Percentiles rank a stretch among this genome's conserved stretches.
Conservation (phyloP, 2,113 vertebrate genomes). For the Hepsetus odoe region DNA sequence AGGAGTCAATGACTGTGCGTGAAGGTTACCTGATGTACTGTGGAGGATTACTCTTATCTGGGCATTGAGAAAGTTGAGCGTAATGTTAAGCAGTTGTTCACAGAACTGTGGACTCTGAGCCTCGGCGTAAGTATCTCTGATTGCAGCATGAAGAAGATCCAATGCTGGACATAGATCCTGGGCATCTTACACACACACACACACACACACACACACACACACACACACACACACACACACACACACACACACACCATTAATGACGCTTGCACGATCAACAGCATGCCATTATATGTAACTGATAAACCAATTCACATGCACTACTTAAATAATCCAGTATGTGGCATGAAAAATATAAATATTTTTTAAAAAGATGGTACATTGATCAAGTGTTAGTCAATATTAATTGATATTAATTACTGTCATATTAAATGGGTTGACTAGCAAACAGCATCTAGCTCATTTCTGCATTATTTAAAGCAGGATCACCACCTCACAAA, state of each 20-base stretch:
- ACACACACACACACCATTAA: not conserved
- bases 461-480: too few species aligned
- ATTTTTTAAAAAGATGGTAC: too few species aligned
- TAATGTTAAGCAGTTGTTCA: conserved; percentile 89
- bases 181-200: conserved; percentile 73
- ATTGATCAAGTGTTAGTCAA: too few species aligned
- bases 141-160: conserved; percentile 84
- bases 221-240: conserved; percentile 1
- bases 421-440: not conserved
- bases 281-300: too few species aligned
- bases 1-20: not conserved
- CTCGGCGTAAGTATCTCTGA: conserved; percentile 85
- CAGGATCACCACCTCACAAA: not conserved
- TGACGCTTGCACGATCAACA: too few species aligned
- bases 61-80: conserved; percentile 83
- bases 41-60: conserved; percentile 71
- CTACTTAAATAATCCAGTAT: not conserved
- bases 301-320: not conserved
- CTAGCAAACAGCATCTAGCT: too few species aligned
- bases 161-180: conserved; percentile 86
- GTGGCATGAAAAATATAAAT: too few species aligned
- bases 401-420: too few species aligned
- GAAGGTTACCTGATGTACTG: conserved; percentile 28
- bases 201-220: not conserved
- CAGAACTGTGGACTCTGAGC: conserved; percentile 91